Evolutionary conservation across 2,888 invertebrate species (phyloP), one percentile per base, ranked within the genome.

Genomic region (Athalia rosae): DNA sequence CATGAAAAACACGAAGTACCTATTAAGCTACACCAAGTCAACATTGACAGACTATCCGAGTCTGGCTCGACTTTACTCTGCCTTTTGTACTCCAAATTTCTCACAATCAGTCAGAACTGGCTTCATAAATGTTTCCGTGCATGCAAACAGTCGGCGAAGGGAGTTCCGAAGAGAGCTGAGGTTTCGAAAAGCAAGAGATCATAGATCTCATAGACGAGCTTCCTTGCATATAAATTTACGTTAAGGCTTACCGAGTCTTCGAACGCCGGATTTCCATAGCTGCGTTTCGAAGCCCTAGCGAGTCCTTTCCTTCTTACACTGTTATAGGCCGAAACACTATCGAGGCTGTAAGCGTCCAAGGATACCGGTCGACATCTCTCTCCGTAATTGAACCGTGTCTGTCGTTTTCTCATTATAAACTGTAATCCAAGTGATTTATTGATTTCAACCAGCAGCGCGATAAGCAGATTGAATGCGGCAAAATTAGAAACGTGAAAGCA

Each of bases 221-320:
- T 13, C 4, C 28, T 3, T 58, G 56, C 28, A 28, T 28, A 61
- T 43, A 47, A 47, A 56, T 76, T 47, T 47, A 47, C 48, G 3
- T 28, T n/a, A 71, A 43, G 79, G 88, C 91, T 91, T 90, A 95
- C 95, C 87, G 96, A 95, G 90, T 97, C 97, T 88, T 97, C 97
- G 87, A 97, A 97, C 1, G 96, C 97, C 2, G 96, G 96, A 91
- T 97, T 97, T 47, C 97, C 96, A 86, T 97, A 97, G 74, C 97
- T 96, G 79, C 96, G 91, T 88, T 97, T 97, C 73, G 97, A 97
- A 73, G 94, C 93, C 56, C 97, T 92, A 78, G 93, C 93, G 45
- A 88, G 89, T 53, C 93, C 94, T 89, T 96, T 96, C 80, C 96
- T 91, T 79, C 96, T 92, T 0, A 96, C 95, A 84, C 94, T 94